A percentile compares a stretch with the other conserved stretches of the same genome.
phyloP scores from a whole-genome alignment of 2,888 invertebrate species.

The Agriopis aurantiaria region DNA sequence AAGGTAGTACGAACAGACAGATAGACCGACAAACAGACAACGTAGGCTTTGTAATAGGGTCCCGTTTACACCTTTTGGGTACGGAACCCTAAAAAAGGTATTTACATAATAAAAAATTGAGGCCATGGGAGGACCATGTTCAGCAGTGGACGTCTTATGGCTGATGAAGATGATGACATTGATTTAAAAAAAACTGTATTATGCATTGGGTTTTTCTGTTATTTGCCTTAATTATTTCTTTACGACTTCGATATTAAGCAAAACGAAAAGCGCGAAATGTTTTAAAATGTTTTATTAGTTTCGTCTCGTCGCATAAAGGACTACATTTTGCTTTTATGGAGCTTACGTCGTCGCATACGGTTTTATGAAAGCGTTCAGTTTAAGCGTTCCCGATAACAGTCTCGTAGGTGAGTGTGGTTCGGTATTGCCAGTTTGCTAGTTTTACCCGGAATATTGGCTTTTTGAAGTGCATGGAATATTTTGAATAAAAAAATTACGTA shows the following conservation, averaged over 20 bases:
- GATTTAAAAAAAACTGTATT: too few species aligned
- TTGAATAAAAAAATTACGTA: background rate
- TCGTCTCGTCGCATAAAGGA: slow-evolving; percentile 41
- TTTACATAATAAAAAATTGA: too few species aligned
- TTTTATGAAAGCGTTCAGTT: slow-evolving; percentile 61
- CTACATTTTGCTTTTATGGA: slow-evolving; percentile 48
- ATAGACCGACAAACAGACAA: too few species aligned
- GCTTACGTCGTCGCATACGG: slow-evolving; percentile 48
- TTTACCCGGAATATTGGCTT: slow-evolving; percentile 15
- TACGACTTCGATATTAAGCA: slow-evolving; percentile 2
- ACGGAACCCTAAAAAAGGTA: too few species aligned
- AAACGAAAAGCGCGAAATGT: slow-evolving; percentile 20
- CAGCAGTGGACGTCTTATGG: too few species aligned
- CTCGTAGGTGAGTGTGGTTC: slow-evolving; percentile 60
- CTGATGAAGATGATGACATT: too few species aligned
- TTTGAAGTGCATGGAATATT: background rate
- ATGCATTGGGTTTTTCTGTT: too few species aligned
- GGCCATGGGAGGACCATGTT: too few species aligned
- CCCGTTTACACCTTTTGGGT: too few species aligned
- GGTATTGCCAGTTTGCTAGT: slow-evolving; percentile 26
- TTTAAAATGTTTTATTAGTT: slow-evolving; percentile 36
- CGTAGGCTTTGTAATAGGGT: too few species aligned
- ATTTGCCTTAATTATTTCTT: slow-evolving; percentile 6
- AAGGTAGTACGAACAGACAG: too few species aligned
- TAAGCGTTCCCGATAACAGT: slow-evolving; percentile 60